Conservation (phyloP, 2,113 vertebrate species). For the Etheostoma cragini region DNA sequence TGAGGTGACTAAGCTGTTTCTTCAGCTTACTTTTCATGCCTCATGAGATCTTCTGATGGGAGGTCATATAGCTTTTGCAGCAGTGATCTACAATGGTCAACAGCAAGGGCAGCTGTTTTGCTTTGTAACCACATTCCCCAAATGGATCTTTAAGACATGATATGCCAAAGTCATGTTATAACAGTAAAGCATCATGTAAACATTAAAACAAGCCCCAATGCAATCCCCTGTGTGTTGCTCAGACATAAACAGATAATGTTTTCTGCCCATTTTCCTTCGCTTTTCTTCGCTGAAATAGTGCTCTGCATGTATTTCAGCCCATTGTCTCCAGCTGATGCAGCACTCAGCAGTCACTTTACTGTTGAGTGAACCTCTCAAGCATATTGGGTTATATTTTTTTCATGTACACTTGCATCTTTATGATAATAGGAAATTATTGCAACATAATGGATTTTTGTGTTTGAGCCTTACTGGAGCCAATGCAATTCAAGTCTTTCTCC, state of each 20-base stretch:
- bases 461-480: slow-evolving; percentile 19
- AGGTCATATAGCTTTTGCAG: not conserved
- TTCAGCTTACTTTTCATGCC: slow-evolving; percentile 1
- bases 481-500: not conserved
- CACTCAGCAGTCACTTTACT: slow-evolving; percentile 50
- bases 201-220: slow-evolving; percentile 24
- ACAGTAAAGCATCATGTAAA: slow-evolving; percentile 21
- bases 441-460: slow-evolving; percentile 34
- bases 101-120: not conserved
- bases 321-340: slow-evolving; percentile 36
- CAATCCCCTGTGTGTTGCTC: slow-evolving; percentile 3
- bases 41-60: slow-evolving; percentile 5
- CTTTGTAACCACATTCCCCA: slow-evolving; percentile 12
- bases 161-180: not conserved
- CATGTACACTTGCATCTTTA: slow-evolving; percentile 53
- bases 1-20: not conserved
- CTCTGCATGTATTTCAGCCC: not conserved
- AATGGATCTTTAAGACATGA: not conserved
- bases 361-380: slow-evolving; percentile 34
- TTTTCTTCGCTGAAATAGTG: not conserved
- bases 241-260: slow-evolving; percentile 37
- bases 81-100: not conserved
- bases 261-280: slow-evolving; percentile 23
- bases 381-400: slow-evolving; percentile 51
- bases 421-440: slow-evolving; percentile 35